These are phyloP conservation scores for Ochlodes sylvanus DNA, from an alignment of 2,888 invertebrate species.

Conservation along the genomic window DNA sequence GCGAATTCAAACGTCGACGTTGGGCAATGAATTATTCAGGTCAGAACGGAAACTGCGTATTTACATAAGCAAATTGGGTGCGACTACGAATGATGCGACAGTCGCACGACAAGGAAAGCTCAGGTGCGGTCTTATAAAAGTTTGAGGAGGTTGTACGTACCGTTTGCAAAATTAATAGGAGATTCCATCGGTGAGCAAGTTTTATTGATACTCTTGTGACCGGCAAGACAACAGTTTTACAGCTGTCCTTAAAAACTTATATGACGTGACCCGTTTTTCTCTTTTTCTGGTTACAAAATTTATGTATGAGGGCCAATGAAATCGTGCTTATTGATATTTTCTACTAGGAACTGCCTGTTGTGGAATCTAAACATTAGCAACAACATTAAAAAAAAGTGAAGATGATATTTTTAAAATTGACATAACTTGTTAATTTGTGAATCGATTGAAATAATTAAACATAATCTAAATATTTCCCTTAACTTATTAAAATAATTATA, in stretches of 20 bases:
- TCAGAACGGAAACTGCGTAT: constrained; percentile 80
- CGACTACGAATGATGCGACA: constrained; percentile 45
- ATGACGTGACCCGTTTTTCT: too few species aligned
- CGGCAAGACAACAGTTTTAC: not conserved
- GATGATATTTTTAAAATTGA: too few species aligned
- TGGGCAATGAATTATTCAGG: constrained; percentile 80
- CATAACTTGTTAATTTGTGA: too few species aligned
- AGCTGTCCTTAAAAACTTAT: not conserved
- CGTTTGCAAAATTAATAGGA: not conserved
- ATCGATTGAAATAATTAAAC: too few species aligned
- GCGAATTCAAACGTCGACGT: constrained; percentile 68
- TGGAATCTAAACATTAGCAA: too few species aligned
- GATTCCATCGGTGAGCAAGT: not conserved
- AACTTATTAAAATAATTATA: too few species aligned
- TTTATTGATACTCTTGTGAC: not conserved
- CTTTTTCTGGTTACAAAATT: too few species aligned
- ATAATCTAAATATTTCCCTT: too few species aligned
- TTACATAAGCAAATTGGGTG: constrained; percentile 84
- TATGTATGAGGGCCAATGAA: too few species aligned
- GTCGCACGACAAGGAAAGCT: constrained; percentile 17
- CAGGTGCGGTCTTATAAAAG: constrained; percentile 14
- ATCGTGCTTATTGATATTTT: too few species aligned
- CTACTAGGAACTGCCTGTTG: too few species aligned
- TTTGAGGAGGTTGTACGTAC: constrained; percentile 2
- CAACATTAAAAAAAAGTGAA: too few species aligned